Percentiles rank a stretch among this genome's conserved stretches.
These are phyloP conservation scores for Brachionus plicatilis DNA, from an alignment of 1,140 invertebrate species.

Conservation along the genomic window DNA sequence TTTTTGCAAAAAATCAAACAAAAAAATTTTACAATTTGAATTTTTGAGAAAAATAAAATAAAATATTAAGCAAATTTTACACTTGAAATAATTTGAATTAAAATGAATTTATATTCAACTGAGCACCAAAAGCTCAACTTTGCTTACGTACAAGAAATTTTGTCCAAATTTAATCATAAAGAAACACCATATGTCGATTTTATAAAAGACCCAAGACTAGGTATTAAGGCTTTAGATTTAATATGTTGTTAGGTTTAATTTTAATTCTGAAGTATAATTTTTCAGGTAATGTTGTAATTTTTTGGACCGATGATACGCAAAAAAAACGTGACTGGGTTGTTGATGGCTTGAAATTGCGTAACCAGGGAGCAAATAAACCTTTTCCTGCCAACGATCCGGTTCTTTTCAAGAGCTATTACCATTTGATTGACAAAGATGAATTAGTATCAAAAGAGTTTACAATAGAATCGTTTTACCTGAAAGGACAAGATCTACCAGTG, in stretches of 20 bases:
- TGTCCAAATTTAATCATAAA: no score
- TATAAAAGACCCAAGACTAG: neutral
- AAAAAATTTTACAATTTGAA: no score
- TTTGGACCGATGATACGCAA: neutral
- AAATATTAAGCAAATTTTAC: no score
- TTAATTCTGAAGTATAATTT: neutral
- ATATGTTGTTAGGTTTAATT: neutral
- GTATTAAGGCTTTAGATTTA: neutral
- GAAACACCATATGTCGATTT: no score
- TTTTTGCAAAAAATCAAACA: no score
- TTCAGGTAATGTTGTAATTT: neutral
- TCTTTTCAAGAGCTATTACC: conserved; percentile 3
- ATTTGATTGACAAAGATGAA: neutral
- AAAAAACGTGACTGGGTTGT: conserved; percentile 8
- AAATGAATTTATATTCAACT: no score
- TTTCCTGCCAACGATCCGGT: neutral
- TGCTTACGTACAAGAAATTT: no score
- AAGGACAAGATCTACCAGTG: neutral
- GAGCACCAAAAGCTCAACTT: no score
- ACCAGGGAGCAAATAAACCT: neutral
- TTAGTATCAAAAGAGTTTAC: neutral
- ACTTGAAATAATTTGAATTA: no score
- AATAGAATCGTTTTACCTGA: neutral
- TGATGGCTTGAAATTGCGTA: neutral
- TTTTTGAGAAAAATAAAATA: no score